These are phyloP conservation scores for Microctonus hyperodae DNA, from an alignment of 2,888 invertebrate genomes.

Conservation along the genomic window DNA sequence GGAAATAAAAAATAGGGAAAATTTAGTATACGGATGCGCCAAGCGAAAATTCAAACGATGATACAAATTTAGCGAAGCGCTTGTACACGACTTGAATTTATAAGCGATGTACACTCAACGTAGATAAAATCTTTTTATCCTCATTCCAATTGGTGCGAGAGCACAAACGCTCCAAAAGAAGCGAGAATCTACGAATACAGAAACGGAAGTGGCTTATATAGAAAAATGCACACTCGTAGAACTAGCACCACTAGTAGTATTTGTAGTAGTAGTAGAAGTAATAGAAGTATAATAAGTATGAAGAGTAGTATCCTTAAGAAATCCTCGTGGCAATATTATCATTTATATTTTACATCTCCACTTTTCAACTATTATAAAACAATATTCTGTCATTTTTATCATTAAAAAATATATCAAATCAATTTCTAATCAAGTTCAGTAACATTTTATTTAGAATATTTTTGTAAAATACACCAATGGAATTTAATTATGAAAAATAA, in stretches of 20 bases:
- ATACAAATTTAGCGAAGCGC: conserved; percentile 10
- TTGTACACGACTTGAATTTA: conserved; percentile 18
- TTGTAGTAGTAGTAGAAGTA: no score
- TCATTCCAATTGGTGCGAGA: background rate
- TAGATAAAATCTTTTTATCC: conserved; percentile 18
- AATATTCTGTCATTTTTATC: no score
- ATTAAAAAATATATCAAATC: no score
- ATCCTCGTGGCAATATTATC: background rate
- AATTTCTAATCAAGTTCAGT: no score
- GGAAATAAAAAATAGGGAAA: conserved; percentile 5
- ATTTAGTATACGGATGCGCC: background rate
- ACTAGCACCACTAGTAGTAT: no score
- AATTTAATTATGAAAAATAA: no score
- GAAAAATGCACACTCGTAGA: background rate
- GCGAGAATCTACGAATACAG: background rate
- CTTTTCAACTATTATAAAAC: no score
- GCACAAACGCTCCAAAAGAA: background rate
- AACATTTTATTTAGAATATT: no score
- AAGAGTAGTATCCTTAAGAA: background rate
- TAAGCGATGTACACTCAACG: conserved; percentile 21
- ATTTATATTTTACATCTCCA: background rate
- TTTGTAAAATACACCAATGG: no score
- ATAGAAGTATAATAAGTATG: no score
- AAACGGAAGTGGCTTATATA: background rate
- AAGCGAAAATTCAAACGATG: conserved; percentile 11